A percentile compares a stretch with the other conserved stretches of the same genome.
phyloP scores from a whole-genome alignment of 2,113 vertebrate genomes.

The Hucho hucho region DNA sequence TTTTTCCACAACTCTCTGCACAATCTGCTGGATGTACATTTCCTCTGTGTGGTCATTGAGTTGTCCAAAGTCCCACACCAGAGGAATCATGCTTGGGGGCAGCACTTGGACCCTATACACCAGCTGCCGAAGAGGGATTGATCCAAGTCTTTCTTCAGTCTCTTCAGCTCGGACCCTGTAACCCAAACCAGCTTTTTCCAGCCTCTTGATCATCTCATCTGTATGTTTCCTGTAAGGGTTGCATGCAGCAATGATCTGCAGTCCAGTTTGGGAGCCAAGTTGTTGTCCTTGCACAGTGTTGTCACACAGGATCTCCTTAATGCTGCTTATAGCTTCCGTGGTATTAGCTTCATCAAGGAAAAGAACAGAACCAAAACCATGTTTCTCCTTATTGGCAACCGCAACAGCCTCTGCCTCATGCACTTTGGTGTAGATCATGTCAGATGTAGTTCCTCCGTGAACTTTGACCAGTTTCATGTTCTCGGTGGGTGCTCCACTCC shows the following conservation, averaged over 20 bases:
- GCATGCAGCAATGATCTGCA: conserved; percentile 91
- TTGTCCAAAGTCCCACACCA: conserved; percentile 98
- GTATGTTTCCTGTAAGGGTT: conserved; percentile 95
- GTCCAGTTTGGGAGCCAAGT: conserved; percentile 68
- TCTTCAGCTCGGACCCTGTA: conserved; percentile 87
- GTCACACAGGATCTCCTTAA: conserved; percentile 94
- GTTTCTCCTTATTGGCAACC: conserved; percentile 66
- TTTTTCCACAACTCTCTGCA: conserved; percentile 74
- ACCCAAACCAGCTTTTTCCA: conserved; percentile 89
- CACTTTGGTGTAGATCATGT: conserved; percentile 81
- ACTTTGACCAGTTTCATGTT: conserved; percentile 94
- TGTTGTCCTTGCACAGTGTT: conserved; percentile 76
- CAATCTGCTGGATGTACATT: conserved; percentile 88
- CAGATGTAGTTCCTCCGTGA: conserved; percentile 87
- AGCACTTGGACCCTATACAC: conserved; percentile 94
- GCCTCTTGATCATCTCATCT: conserved; percentile 81
- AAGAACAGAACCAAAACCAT: conserved; percentile 83
- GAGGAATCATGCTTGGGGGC: conserved; percentile 89
- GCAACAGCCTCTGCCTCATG: conserved; percentile 79
- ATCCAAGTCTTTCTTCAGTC: conserved; percentile 86
- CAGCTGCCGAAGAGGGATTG: conserved; percentile 88
- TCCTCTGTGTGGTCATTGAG: conserved; percentile 80
- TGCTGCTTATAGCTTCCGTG: conserved; percentile 88
- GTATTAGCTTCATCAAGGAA: conserved; percentile 98
- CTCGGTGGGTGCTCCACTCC: conserved; percentile 62